phyloP scores from a whole-genome alignment of 2,113 vertebrate species.

The Callithrix jacchus region DNA sequence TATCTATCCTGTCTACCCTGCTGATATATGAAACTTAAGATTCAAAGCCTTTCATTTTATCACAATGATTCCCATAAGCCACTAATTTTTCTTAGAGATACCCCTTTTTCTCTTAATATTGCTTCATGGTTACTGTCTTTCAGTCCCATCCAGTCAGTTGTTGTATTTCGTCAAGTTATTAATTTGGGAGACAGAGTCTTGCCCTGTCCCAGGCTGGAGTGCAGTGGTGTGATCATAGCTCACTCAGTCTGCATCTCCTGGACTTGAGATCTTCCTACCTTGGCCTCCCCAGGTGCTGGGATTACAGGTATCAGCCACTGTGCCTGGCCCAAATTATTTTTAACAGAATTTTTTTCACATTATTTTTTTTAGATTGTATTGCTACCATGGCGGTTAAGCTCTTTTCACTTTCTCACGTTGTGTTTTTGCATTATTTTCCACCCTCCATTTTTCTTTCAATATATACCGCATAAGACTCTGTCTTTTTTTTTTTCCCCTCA shows the following conservation, averaged over 20 bases:
- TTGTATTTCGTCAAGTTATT: not conserved
- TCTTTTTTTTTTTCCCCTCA: not conserved
- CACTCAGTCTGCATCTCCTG: no score
- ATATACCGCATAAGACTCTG: not conserved
- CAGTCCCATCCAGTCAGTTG: not conserved
- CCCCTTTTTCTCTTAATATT: not conserved
- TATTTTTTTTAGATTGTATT: not conserved
- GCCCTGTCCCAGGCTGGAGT: no score
- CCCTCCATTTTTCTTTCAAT: not conserved
- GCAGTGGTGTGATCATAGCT: no score
- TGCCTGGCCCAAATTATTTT: not conserved
- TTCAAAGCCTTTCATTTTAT: not conserved
- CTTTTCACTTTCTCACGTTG: not conserved
- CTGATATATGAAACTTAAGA: not conserved
- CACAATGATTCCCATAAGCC: not conserved
- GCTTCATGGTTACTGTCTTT: not conserved
- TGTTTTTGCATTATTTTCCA: not conserved
- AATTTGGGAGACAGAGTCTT: no score
- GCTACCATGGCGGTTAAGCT: not conserved
- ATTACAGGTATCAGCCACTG: no score
- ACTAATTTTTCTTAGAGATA: not conserved
- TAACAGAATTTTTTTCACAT: not conserved
- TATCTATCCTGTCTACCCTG: not conserved
- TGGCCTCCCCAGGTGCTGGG: no score
- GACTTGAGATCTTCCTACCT: no score